These are phyloP conservation scores for Nemoura dubitans DNA, from an alignment of 2,888 invertebrate genomes.

Conservation along the genomic window DNA sequence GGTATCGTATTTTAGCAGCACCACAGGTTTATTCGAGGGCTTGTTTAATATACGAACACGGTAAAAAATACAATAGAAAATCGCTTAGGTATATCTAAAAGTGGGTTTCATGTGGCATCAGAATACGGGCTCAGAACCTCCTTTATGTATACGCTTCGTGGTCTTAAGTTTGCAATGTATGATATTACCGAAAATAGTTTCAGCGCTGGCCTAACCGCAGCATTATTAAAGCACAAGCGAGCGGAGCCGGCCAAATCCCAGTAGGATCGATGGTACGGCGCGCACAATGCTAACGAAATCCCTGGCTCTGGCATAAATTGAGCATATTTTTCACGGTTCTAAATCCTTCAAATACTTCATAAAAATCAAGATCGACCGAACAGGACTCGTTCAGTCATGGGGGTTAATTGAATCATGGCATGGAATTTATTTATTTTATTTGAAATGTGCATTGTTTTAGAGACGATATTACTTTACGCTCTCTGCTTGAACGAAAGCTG, in stretches of 20 bases:
- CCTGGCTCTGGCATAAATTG: neutral
- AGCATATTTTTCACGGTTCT: neutral
- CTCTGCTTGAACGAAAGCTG: too few relatives aligned
- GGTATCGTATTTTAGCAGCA: neutral
- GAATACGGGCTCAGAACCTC: neutral
- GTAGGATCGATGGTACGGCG: neutral
- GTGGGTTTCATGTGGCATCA: neutral
- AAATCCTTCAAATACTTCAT: neutral
- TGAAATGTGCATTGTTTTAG: too few relatives aligned
- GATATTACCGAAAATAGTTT: neutral
- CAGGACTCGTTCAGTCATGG: neutral
- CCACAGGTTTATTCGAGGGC: neutral
- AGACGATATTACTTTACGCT: too few relatives aligned
- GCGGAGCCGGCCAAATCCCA: neutral
- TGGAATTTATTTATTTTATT: neutral
- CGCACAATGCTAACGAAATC: neutral
- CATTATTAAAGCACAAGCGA: neutral
- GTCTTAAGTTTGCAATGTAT: conserved; percentile 12
- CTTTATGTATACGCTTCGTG: neutral
- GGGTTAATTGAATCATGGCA: neutral
- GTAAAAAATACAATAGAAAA: neutral
- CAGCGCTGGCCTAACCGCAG: neutral
- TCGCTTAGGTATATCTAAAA: neutral
- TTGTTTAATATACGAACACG: neutral
- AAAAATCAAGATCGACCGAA: neutral